A percentile compares a stretch with the other conserved stretches of the same genome.
Evolutionary conservation across 2,888 invertebrate species (phyloP).

Genomic region (Bombylius discolor): DNA sequence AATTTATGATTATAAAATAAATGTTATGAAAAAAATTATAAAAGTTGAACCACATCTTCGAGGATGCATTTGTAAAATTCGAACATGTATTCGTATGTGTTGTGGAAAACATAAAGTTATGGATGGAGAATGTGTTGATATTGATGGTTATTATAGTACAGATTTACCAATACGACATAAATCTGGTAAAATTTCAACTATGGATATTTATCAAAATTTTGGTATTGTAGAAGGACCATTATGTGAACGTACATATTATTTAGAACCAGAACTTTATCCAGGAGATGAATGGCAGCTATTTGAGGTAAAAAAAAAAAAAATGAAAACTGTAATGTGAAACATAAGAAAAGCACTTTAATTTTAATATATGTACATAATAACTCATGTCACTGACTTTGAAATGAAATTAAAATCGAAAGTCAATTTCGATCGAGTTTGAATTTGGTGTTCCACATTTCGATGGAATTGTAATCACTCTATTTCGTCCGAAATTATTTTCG

Average conservation of each 20-base stretch:
- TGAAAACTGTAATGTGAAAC: too few species aligned
- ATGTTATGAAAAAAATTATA: conserved; percentile 21
- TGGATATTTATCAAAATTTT: conserved; percentile 2
- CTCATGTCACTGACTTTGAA: too few species aligned
- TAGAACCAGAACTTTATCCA: conserved; percentile 14
- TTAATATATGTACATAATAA: too few species aligned
- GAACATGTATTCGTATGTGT: conserved; percentile 22
- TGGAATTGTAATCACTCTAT: too few species aligned
- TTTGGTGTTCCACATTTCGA: too few species aligned
- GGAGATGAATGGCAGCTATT: conserved; percentile 6
- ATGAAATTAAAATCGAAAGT: too few species aligned
- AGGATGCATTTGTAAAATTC: conserved; percentile 23
- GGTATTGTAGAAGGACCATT: conserved; percentile 15
- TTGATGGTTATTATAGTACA: neutral
- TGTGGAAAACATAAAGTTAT: conserved; percentile 12
- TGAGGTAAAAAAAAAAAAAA: too few species aligned
- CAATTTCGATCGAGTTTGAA: too few species aligned
- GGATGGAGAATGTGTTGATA: neutral
- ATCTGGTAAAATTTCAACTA: neutral
- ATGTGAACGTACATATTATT: conserved; percentile 7
- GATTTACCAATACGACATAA: neutral
- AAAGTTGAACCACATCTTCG: conserved; percentile 21
- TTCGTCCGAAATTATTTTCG: too few species aligned
- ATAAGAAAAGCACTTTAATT: too few species aligned
- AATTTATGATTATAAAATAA: conserved; percentile 21